A percentile compares a stretch with the other conserved stretches of the same genome.
phyloP scores from a whole-genome alignment of 92 coral and sea anemone species.

The Bergia sp. region DNA sequence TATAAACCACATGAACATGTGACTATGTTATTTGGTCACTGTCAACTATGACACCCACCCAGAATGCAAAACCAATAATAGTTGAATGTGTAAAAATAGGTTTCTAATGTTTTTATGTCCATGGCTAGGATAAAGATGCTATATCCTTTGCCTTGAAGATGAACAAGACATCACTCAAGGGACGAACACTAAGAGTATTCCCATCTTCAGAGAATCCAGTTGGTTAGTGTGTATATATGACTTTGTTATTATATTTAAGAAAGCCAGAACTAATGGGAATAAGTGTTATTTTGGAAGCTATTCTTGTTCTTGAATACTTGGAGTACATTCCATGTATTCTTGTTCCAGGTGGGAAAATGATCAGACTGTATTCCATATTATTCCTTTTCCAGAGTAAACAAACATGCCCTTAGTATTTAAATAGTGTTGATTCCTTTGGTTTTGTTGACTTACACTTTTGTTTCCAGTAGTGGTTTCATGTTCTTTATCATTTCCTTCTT shows the following conservation, averaged over 20 bases:
- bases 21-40: background rate
- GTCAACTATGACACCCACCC: background rate
- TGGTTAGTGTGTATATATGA: background rate
- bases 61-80: too few species aligned
- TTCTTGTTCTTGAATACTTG: too few species aligned
- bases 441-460: background rate
- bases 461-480: background rate
- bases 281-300: too few species aligned
- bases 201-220: constrained; percentile 84
- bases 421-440: background rate
- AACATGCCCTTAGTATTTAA: too few species aligned
- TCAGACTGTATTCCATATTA: too few species aligned
- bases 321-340: too few species aligned
- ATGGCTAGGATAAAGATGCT: constrained; percentile 79
- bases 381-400: background rate
- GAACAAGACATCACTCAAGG: constrained; percentile 70
- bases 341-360: background rate
- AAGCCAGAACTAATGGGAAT: too few species aligned
- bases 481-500: background rate
- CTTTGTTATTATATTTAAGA: background rate
- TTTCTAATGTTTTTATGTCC: background rate
- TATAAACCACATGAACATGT: background rate
- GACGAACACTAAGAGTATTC: constrained; percentile 83
- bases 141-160: constrained; percentile 84
- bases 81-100: background rate